Evolutionary conservation across 1,140 invertebrate species (phyloP).

Genomic region (Uloborus diversus): DNA sequence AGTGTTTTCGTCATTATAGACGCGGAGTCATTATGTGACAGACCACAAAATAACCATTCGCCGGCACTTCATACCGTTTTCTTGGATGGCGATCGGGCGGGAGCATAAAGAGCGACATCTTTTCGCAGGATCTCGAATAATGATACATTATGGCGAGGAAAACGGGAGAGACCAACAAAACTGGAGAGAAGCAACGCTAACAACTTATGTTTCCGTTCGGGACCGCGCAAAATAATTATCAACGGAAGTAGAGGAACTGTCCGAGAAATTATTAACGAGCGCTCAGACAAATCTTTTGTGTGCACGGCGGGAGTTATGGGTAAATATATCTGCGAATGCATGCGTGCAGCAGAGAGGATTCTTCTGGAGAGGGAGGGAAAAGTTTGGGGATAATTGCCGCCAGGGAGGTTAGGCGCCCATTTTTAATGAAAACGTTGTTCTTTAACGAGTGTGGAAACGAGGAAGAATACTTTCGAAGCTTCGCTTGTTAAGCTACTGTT

Average conservation of each 20-base stretch:
- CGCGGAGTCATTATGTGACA: too few relatives aligned
- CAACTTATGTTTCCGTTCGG: constrained; percentile 50
- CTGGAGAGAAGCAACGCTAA: too few relatives aligned
- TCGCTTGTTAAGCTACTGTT: background rate
- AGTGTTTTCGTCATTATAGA: too few relatives aligned
- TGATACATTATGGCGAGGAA: constrained; percentile 24
- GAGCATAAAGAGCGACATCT: constrained; percentile 20
- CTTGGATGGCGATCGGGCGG: too few relatives aligned
- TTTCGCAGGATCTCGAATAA: constrained; percentile 30
- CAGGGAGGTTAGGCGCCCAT: constrained; percentile 2
- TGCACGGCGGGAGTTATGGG: constrained; percentile 34
- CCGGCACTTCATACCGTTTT: too few relatives aligned
- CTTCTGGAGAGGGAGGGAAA: background rate
- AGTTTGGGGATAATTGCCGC: background rate
- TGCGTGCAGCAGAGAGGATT: constrained; percentile 5
- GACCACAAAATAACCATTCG: too few relatives aligned
- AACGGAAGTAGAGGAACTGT: constrained; percentile 43
- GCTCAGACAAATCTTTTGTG: constrained; percentile 39
- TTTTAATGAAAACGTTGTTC: constrained; percentile 56
- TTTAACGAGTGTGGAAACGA: constrained; percentile 21
- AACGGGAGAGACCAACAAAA: background rate
- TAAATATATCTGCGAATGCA: constrained; percentile 41
- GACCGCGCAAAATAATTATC: constrained; percentile 50
- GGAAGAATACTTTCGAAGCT: constrained; percentile 25
- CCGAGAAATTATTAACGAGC: constrained; percentile 54